These are phyloP conservation scores for Colletes gigas DNA, from an alignment of 1,140 invertebrate species.

Conservation along the genomic window DNA sequence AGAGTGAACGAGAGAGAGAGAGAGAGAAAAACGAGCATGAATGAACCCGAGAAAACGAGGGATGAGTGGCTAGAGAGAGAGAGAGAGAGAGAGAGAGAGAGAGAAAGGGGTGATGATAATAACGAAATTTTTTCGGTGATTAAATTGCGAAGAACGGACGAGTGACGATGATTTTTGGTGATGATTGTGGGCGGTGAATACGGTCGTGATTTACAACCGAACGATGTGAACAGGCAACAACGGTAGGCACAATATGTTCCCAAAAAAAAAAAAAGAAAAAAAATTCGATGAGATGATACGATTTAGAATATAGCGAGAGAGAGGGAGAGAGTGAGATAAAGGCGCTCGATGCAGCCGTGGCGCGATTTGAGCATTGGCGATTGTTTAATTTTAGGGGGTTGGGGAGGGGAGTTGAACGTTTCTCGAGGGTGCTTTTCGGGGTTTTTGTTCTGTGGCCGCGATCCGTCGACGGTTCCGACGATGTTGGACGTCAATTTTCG, in stretches of 20 bases:
- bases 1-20: slow-evolving; percentile 31
- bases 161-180: slow-evolving; percentile 8
- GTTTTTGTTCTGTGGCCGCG: slow-evolving; percentile 15
- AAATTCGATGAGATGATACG: slow-evolving; percentile 40
- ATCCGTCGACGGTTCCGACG: slow-evolving; percentile 21
- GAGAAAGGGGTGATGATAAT: neutral
- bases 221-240: slow-evolving; percentile 42
- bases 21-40: slow-evolving; percentile 51
- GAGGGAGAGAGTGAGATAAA: slow-evolving; percentile 18
- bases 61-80: slow-evolving; percentile 13
- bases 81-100: slow-evolving; percentile 42
- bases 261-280: slow-evolving; percentile 57
- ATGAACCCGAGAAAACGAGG: slow-evolving; percentile 31
- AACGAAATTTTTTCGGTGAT: slow-evolving; percentile 37
- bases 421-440: slow-evolving; percentile 24
- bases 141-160: slow-evolving; percentile 21
- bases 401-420: neutral
- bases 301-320: slow-evolving; percentile 47
- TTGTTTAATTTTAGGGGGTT: slow-evolving; percentile 31
- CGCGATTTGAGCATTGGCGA: slow-evolving; percentile 16
- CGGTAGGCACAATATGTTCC: slow-evolving; percentile 50
- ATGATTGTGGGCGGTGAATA: slow-evolving; percentile 29
- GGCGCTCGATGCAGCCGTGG: slow-evolving; percentile 25
- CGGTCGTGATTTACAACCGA: slow-evolving; percentile 21
- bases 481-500: neutral